Percentiles rank a stretch among this genome's conserved stretches.
These are phyloP conservation scores for Pectinophora gossypiella DNA, from an alignment of 1,140 invertebrate species.

Conservation along the genomic window DNA sequence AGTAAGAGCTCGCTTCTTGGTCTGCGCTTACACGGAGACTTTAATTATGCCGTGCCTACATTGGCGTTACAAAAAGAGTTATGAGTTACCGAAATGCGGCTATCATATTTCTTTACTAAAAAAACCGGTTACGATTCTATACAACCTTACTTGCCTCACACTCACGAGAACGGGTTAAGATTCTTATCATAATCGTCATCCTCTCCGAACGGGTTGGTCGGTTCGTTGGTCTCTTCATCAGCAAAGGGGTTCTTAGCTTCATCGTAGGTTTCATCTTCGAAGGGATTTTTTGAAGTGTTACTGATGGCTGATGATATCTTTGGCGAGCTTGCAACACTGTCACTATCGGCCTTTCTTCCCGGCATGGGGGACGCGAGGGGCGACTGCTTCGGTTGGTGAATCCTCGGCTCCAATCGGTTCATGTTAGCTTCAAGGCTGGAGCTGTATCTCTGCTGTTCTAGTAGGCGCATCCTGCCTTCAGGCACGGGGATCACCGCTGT, in stretches of 20 bases:
- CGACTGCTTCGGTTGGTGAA: constrained; percentile 26
- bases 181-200: constrained; percentile 80
- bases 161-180: constrained; percentile 78
- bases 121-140: too few species aligned
- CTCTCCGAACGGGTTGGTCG: constrained; percentile 77
- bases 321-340: constrained; percentile 17
- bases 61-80: too few species aligned
- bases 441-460: constrained; percentile 75
- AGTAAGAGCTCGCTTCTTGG: too few species aligned
- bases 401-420: constrained; percentile 39
- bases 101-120: too few species aligned
- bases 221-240: constrained; percentile 55
- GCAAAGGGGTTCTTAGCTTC: constrained; percentile 77
- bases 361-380: constrained; percentile 24
- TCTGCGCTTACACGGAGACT: not conserved
- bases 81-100: too few species aligned
- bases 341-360: constrained; percentile 20
- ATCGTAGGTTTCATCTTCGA: constrained; percentile 76
- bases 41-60: not conserved
- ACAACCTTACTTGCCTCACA: too few species aligned
- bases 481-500: constrained; percentile 61
- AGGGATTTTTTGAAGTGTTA: constrained; percentile 75
- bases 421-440: constrained; percentile 79
- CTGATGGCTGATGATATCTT: constrained; percentile 65
- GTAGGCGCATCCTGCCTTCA: constrained; percentile 74